Percentiles rank a stretch among this genome's conserved stretches.
These are phyloP conservation scores for Channa striata DNA, from an alignment of 2,797 vertebrate species.

Conservation along the genomic window DNA sequence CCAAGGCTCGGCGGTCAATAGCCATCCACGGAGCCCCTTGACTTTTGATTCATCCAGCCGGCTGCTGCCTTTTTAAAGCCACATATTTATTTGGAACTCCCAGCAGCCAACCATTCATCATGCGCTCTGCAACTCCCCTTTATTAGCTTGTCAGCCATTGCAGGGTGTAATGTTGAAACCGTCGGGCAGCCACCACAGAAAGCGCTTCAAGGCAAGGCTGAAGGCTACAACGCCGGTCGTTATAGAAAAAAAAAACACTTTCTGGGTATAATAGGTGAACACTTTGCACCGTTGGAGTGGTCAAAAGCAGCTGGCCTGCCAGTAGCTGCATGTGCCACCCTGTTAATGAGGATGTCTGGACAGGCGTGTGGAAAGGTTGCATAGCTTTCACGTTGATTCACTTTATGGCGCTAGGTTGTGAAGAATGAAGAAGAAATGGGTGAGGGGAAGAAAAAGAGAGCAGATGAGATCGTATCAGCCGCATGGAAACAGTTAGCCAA, in stretches of 20 bases:
- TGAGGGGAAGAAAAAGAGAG: conserved; percentile 14
- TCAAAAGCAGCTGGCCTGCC: conserved; percentile 7
- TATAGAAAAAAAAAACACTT: conserved; percentile 9
- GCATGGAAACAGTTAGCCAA: conserved; percentile 76
- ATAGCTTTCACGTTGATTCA: conserved; percentile 37
- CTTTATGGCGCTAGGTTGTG: conserved; percentile 59
- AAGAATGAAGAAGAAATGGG: conserved; percentile 62
- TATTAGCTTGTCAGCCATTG: conserved; percentile 67
- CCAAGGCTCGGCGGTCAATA: conserved; percentile 53
- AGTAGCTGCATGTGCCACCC: conserved; percentile 43
- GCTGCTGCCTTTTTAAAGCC: conserved; percentile 48
- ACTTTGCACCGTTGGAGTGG: conserved; percentile 10
- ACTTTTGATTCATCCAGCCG: conserved; percentile 57
- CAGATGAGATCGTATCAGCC: conserved; percentile 73
- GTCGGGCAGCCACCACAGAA: conserved; percentile 28
- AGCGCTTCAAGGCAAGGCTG: conserved; percentile 28
- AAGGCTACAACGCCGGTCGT: conserved; percentile 25
- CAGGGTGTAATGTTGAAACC: conserved; percentile 42
- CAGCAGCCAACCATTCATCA: conserved; percentile 65
- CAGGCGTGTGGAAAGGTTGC: conserved; percentile 55
- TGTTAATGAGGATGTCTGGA: conserved; percentile 39
- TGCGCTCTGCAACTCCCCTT: conserved; percentile 48
- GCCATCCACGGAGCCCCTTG: conserved; percentile 40
- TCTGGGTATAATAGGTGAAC: conserved; percentile 26
- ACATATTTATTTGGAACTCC: conserved; percentile 66